Conservation (phyloP, 2,113 vertebrate genomes). For the Cyprinodon tularosa region DNA sequence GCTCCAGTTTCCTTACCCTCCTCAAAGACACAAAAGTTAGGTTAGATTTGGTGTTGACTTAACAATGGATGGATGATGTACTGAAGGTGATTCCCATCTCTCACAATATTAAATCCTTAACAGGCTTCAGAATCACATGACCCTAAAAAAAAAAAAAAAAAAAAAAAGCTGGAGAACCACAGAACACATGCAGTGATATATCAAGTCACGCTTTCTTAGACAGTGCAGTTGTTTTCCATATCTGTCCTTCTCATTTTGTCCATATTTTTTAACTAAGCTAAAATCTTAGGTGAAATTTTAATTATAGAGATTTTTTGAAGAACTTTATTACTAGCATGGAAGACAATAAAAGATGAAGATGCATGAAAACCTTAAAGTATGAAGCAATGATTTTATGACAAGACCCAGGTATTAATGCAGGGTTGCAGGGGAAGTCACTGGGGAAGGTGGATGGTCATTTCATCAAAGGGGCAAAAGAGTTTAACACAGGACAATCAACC, state of each 20-base stretch:
- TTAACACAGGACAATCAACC: no score
- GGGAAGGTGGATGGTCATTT: no score
- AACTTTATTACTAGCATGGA: not conserved
- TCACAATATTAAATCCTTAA: not conserved
- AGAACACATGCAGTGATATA: no score
- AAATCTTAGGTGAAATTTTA: not conserved
- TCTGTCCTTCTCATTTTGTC: not conserved
- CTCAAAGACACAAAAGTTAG: no score
- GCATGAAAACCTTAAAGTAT: not conserved
- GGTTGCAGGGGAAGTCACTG: no score
- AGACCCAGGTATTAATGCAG: no score
- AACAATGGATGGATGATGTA: no score
- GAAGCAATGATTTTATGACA: no score
- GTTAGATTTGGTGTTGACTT: no score
- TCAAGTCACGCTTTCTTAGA: no score
- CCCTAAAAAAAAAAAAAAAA: not conserved
- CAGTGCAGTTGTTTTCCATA: not conserved
- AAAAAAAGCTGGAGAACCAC: not conserved
- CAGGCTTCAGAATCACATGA: not conserved
- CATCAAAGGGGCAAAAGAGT: no score
- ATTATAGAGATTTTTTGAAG: not conserved
- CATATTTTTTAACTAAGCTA: not conserved
- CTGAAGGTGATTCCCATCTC: not conserved
- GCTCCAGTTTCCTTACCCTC: no score
- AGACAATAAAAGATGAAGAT: not conserved